A percentile compares a stretch with the other conserved stretches of the same genome.
phyloP scores from a whole-genome alignment of 2,888 invertebrate genomes.

The Tiphia femorata region DNA sequence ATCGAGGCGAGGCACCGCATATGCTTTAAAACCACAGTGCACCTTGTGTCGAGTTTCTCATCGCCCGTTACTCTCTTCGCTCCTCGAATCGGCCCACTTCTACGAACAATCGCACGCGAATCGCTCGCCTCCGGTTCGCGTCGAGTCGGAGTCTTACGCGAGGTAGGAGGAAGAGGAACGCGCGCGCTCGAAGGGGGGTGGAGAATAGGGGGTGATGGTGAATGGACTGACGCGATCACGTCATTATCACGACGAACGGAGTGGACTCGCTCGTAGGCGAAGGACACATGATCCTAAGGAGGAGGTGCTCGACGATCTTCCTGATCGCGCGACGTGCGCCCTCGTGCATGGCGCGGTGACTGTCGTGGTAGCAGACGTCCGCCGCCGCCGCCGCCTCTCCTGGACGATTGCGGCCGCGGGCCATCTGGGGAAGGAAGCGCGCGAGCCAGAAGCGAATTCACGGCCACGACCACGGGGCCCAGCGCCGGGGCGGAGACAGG shows the following conservation, averaged over 20 bases:
- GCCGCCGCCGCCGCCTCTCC: conserved; percentile 17
- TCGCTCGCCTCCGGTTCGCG: not conserved
- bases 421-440: conserved; percentile 8
- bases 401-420: conserved; percentile 12
- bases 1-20: no score
- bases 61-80: no score
- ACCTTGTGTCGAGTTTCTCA: no score
- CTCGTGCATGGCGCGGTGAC: conserved; percentile 54
- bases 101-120: no score
- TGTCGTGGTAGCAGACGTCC: conserved; percentile 44
- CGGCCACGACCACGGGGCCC: conserved; percentile 67
- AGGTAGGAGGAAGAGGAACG: conserved; percentile 4
- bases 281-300: conserved; percentile 49
- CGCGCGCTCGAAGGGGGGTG: not conserved
- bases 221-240: conserved; percentile 50
- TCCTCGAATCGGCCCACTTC: no score
- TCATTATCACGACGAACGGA: conserved; percentile 31
- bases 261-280: conserved; percentile 18
- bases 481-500: conserved; percentile 64
- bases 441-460: conserved; percentile 33
- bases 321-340: conserved; percentile 2
- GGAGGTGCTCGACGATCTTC: conserved; percentile 15
- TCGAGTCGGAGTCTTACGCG: not conserved
- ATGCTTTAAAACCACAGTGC: no score
- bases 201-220: conserved; percentile 53